phyloP scores from a whole-genome alignment of 1,140 invertebrate genomes.

The Cotesia glomerata region DNA sequence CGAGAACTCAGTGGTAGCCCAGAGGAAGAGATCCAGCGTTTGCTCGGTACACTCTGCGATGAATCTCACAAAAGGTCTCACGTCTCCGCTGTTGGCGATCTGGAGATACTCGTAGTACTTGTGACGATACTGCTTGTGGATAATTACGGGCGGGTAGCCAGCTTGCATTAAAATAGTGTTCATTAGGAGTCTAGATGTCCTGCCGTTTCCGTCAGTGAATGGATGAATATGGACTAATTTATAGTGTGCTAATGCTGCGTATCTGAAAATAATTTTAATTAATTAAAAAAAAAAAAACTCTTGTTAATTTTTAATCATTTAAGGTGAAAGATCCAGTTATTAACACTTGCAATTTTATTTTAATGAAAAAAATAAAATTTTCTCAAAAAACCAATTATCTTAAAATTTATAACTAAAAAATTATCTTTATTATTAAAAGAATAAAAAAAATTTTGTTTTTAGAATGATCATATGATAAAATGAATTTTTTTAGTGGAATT shows the following conservation, averaged over 20 bases:
- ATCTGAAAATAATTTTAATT: conserved; percentile 60
- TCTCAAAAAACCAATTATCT: no score
- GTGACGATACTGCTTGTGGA: conserved; percentile 88
- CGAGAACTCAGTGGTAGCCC: conserved; percentile 72
- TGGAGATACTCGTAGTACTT: conserved; percentile 88
- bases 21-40: conserved; percentile 92
- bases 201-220: conserved; percentile 91
- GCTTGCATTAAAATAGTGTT: conserved; percentile 97
- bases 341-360: no score
- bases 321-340: no score
- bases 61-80: conserved; percentile 92
- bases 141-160: conserved; percentile 96
- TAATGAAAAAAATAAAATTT: no score
- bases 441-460: no score
- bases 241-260: conserved; percentile 94
- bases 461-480: no score
- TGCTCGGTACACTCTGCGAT: conserved; percentile 93
- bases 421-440: no score
- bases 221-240: conserved; percentile 96
- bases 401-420: no score
- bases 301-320: no score
- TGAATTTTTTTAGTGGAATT: no score
- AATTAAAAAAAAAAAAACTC: conserved; percentile 10
- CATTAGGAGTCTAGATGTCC: conserved; percentile 94
- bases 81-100: conserved; percentile 89